phyloP scores from a whole-genome alignment of 2,888 invertebrate genomes.

The Drosophila ezoana region DNA sequence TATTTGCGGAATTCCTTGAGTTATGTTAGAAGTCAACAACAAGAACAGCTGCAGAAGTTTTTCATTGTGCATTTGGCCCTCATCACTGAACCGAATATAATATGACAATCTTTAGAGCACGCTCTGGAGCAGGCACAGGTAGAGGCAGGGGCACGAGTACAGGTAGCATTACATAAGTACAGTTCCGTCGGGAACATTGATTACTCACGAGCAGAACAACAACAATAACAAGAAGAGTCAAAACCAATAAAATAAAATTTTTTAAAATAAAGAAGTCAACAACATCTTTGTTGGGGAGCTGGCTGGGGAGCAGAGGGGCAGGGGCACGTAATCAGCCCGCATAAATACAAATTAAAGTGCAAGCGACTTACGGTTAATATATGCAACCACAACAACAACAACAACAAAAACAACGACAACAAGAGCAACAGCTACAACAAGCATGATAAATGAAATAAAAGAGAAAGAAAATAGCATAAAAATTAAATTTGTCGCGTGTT shows the following conservation, averaged over 20 bases:
- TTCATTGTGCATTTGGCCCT: background rate
- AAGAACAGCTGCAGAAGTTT: background rate
- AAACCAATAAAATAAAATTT: conserved; percentile 48
- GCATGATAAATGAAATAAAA: conserved; percentile 48
- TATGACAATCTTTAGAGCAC: conserved; percentile 3
- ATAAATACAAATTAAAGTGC: conserved; percentile 78
- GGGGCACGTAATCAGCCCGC: conserved; percentile 71
- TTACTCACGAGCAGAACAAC: conserved; percentile 10
- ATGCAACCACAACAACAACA: conserved; percentile 45
- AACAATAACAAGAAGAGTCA: conserved; percentile 39
- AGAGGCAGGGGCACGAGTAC: conserved; percentile 4
- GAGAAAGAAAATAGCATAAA: conserved; percentile 66
- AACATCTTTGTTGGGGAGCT: conserved; percentile 41
- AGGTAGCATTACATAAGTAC: conserved; percentile 48
- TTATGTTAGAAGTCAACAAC: too few species aligned
- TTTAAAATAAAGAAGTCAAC: conserved; percentile 51
- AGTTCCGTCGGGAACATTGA: conserved; percentile 51
- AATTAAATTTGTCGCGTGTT: conserved; percentile 80
- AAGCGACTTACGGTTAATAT: conserved; percentile 70
- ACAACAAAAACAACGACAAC: conserved; percentile 10
- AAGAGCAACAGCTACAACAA: conserved; percentile 21
- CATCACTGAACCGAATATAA: conserved; percentile 1
- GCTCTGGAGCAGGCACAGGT: background rate
- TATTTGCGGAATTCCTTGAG: background rate
- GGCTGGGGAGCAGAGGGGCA: conserved; percentile 2